Conservation (phyloP, 92 coral and sea anemone genomes). For the Phymanthus crucifer region DNA sequence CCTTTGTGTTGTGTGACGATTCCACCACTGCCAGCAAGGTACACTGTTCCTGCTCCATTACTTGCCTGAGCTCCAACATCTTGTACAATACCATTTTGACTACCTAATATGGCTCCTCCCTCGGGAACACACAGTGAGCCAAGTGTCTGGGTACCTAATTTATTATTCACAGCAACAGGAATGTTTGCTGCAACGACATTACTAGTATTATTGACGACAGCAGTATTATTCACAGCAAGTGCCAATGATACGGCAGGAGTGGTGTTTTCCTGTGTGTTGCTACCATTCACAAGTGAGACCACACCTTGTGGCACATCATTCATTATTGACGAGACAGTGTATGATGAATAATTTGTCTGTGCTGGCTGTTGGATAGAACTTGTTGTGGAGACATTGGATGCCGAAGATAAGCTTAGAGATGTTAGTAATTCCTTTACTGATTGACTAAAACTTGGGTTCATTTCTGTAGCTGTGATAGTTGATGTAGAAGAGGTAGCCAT, state of each 20-base stretch:
- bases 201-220: conserved; percentile 11
- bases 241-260: conserved; percentile 9
- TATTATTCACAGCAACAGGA: conserved; percentile 26
- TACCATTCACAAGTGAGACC: conserved; percentile 12
- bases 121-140: neutral
- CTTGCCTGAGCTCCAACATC: neutral
- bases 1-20: neutral
- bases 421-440: neutral
- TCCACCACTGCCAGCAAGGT: neutral
- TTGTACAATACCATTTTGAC: neutral
- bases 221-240: conserved; percentile 13
- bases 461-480: neutral
- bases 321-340: conserved; percentile 74
- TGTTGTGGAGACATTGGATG: neutral
- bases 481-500: conserved; percentile 13
- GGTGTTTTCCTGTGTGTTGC: neutral
- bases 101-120: neutral
- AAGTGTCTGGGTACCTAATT: conserved; percentile 11
- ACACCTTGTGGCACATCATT: conserved; percentile 45
- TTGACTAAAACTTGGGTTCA: neutral
- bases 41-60: neutral
- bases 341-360: conserved; percentile 42
- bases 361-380: conserved; percentile 19
- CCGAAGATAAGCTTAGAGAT: neutral
- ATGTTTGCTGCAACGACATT: conserved; percentile 18